Evolutionary conservation across 2,113 vertebrate species (phyloP), one percentile per base, ranked within the genome.

Genomic region (Trichomycterus rosablanca): DNA sequence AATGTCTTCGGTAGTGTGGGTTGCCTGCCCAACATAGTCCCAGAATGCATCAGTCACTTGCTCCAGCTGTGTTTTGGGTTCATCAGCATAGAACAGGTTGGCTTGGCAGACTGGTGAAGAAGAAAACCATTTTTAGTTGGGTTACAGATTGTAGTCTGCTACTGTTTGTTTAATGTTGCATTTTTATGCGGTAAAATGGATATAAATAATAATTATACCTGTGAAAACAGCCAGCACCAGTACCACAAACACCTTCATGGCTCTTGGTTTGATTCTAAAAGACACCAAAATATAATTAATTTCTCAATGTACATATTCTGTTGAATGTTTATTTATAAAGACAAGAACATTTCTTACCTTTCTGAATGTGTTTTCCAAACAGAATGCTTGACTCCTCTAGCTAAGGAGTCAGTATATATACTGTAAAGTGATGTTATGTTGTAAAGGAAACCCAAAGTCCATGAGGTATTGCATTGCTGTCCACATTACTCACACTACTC

Each of bases 31-130:
- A 32, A 86, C 86, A 46, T 88, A 88, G 16, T 84, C 77, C 88
- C 86, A 89, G 74, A 89, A 89, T 11, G 81, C 75, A 74, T 85
- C 81, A 50, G 65, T 82, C 59, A 87, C 1, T 44, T 86, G 75
- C 24, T 87, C 87, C 68, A 87, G 60, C 75, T 86, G 81, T 11
- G 84, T 78, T 68, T 84, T 83, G 1, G 85, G 85, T 40, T 83
- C 82, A 74, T 88, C 85, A 69, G 82, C 83, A 42, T 81, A 78
- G 61, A 87, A 80, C 7, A 88, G 22, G 66, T 82, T 85, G 78
- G 83, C 88, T 14, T 88, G 67, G 52, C 84, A 88, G 63, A 83
- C 88, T 89, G 63, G 56, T 26, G 20, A n/a, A 57, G 32, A 2
- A 69, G 14, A 46, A 1, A 22, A 40, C 44, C 6, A 9, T 58